Evolutionary conservation across 30 jellyfish, hydroid and myxozoan species (phyloP).

Genomic region (Pelagia noctiluca): DNA sequence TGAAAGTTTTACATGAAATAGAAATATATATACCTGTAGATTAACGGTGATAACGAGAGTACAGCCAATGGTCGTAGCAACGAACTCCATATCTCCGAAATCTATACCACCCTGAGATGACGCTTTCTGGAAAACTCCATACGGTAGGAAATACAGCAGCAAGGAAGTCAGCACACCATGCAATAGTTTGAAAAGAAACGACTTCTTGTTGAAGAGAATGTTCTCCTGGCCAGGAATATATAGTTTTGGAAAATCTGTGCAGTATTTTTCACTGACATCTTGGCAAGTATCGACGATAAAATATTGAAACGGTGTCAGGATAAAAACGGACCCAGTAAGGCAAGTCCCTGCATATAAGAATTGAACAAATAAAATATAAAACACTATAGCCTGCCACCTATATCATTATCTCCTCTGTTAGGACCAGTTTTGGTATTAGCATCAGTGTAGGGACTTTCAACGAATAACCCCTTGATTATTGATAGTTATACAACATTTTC

Average conservation of each 20-base stretch:
- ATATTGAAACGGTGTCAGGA: no score
- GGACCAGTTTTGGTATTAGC: no score
- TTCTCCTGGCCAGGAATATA: constrained; percentile 92
- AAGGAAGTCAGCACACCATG: constrained; percentile 87
- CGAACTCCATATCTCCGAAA: constrained; percentile 42
- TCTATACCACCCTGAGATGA: constrained; percentile 71
- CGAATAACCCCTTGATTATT: no score
- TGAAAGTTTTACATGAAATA: no score
- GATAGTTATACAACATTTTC: no score
- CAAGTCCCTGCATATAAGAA: no score
- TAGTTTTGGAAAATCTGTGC: constrained; percentile 78
- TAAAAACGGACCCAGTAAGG: no score
- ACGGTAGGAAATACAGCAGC: constrained; percentile 76
- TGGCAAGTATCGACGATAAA: no score
- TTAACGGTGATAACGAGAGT: constrained; percentile 81
- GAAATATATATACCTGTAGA: constrained; percentile 86
- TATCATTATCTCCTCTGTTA: no score
- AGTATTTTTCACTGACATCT: constrained; percentile 86
- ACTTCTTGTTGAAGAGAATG: constrained; percentile 79
- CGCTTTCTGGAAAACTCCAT: constrained; percentile 80
- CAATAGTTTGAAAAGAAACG: constrained; percentile 70
- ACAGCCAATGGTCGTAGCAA: constrained; percentile 87
- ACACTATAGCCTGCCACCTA: no score
- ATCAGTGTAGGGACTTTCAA: no score
- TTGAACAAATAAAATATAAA: no score